A percentile compares a stretch with the other conserved stretches of the same genome.
These are phyloP conservation scores for Ophioninae sp. DNA, from an alignment of 2,888 invertebrate species.

Conservation along the genomic window DNA sequence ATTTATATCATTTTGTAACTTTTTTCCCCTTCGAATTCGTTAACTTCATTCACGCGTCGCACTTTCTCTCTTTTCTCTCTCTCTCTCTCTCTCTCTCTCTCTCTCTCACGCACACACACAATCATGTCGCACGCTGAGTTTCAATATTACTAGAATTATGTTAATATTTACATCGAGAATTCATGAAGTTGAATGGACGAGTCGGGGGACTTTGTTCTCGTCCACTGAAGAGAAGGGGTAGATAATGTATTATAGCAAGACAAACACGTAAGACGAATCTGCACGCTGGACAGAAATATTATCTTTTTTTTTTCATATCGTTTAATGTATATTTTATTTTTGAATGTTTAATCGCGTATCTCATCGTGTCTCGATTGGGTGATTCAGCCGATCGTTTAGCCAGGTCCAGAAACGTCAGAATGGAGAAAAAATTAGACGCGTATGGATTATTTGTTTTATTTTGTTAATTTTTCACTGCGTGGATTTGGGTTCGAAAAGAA, in stretches of 20 bases:
- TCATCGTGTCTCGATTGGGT: constrained; percentile 37
- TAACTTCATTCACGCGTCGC: constrained; percentile 27
- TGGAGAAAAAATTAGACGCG: constrained; percentile 17
- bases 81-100: constrained; percentile 22
- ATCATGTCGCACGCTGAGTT: constrained; percentile 56
- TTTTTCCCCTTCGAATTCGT: constrained; percentile 28
- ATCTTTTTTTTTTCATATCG: constrained; percentile 49
- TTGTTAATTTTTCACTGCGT: constrained; percentile 6
- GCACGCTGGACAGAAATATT: constrained; percentile 64
- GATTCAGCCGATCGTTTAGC: constrained; percentile 40
- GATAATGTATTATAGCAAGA: constrained; percentile 71
- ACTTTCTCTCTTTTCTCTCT: constrained; percentile 19
- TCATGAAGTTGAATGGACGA: constrained; percentile 75
- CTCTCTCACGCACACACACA: constrained; percentile 29
- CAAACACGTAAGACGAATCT: constrained; percentile 70
- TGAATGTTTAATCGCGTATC: constrained; percentile 22
- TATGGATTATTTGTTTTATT: not conserved
- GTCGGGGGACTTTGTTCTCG: constrained; percentile 65
- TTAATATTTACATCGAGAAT: constrained; percentile 81
- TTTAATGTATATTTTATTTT: constrained; percentile 8
- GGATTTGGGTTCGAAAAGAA: constrained; percentile 16
- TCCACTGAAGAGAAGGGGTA: constrained; percentile 63
- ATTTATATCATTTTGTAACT: constrained; percentile 49
- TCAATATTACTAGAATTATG: constrained; percentile 73
- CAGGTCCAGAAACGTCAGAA: constrained; percentile 39